Evolutionary conservation across 1,140 invertebrate species (phyloP).

Genomic region (Calephelis nemesis): DNA sequence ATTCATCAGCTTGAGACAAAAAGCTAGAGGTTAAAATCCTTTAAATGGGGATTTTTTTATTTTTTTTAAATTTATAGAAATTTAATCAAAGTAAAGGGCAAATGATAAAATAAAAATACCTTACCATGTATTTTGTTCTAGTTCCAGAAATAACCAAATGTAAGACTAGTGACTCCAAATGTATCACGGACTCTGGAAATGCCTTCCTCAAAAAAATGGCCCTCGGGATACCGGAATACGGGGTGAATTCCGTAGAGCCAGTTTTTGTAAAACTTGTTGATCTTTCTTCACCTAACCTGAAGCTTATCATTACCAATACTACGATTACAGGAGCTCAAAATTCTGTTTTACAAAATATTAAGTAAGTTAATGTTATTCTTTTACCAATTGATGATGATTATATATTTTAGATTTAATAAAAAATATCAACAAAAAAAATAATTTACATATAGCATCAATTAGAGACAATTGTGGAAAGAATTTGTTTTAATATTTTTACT

Average conservation of each 20-base stretch:
- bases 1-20: no score
- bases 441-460: no score
- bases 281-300: neutral
- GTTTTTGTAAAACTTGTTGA: neutral
- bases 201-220: neutral
- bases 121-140: neutral
- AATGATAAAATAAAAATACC: neutral
- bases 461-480: no score
- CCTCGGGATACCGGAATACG: constrained; percentile 2
- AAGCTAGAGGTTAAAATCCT: no score
- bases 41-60: no score
- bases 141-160: constrained; percentile 6
- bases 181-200: neutral
- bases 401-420: no score
- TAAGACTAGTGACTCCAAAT: neutral
- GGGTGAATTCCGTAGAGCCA: constrained; percentile 1
- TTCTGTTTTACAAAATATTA: neutral
- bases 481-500: no score
- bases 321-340: constrained; percentile 3
- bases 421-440: no score
- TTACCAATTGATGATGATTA: no score
- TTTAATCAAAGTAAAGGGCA: no score
- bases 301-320: constrained; percentile 6
- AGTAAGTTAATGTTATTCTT: no score
- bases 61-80: no score